Percentiles rank a stretch among this genome's conserved stretches.
These are phyloP conservation scores for Trigoniulus corallinus DNA, from an alignment of 1,140 invertebrate genomes.

Conservation along the genomic window DNA sequence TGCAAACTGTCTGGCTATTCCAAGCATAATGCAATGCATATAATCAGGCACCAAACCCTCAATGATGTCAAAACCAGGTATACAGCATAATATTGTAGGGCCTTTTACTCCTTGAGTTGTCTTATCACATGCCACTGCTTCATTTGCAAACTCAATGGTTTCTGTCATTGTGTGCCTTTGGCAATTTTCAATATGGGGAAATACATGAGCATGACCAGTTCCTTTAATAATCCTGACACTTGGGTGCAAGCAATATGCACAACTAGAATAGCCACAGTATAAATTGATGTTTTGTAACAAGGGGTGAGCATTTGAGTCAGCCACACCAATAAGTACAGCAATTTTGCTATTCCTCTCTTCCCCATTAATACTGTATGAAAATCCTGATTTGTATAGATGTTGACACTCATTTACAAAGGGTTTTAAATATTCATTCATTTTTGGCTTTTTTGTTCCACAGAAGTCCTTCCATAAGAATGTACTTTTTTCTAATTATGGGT, in stretches of 20 bases:
- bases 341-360: not conserved
- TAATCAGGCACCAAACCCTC: conserved; percentile 16
- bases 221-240: conserved; percentile 14
- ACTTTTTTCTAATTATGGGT: not conserved
- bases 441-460: not conserved
- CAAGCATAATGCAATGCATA: conserved; percentile 19
- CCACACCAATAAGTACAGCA: not conserved
- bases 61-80: conserved; percentile 17
- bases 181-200: conserved; percentile 7
- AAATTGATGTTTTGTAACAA: conserved; percentile 11
- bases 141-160: conserved; percentile 11
- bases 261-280: conserved; percentile 18
- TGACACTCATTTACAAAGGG: not conserved
- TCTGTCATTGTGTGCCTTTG: conserved; percentile 12
- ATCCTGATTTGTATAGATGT: not conserved
- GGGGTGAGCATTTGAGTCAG: conserved; percentile 15
- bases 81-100: conserved; percentile 13
- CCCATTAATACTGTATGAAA: not conserved
- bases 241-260: conserved; percentile 17
- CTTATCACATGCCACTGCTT: conserved; percentile 8
- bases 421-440: conserved; percentile 5
- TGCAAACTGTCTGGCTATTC: conserved; percentile 13
- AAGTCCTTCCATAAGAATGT: not conserved
- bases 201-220: conserved; percentile 11
- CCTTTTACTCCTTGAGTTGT: conserved; percentile 4